These are phyloP conservation scores for Marronus borbonicus DNA, from an alignment of 2,888 invertebrate genomes.

Conservation along the genomic window DNA sequence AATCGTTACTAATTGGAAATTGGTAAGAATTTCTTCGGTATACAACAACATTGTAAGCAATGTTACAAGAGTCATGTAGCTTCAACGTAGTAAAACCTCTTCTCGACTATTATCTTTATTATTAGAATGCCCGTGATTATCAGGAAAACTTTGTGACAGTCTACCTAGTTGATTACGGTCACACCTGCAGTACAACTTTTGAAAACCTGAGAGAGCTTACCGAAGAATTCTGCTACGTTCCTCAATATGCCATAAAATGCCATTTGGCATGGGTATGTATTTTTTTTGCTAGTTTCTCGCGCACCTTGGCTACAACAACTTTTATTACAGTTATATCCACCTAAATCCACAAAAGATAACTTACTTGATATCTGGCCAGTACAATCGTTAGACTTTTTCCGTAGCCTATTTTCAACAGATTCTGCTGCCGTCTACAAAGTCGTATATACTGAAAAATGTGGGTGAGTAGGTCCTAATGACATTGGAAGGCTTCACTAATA, in stretches of 20 bases:
- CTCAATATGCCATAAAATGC: constrained; percentile 49
- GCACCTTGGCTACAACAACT: background rate
- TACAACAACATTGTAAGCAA: too few species aligned
- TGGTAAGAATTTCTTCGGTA: constrained; percentile 23
- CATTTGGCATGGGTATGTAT: constrained; percentile 45
- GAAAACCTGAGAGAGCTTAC: constrained; percentile 39
- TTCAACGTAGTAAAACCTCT: too few species aligned
- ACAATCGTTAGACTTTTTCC: constrained; percentile 26
- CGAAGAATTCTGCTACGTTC: constrained; percentile 33
- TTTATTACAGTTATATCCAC: constrained; percentile 42
- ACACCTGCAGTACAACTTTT: constrained; percentile 29
- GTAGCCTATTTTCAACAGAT: background rate
- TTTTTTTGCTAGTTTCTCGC: background rate
- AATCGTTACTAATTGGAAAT: constrained; percentile 44
- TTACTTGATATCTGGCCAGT: constrained; percentile 42
- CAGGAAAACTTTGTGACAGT: constrained; percentile 40
- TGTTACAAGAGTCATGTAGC: too few species aligned
- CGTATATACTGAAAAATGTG: constrained; percentile 36
- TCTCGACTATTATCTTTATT: background rate
- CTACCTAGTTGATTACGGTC: constrained; percentile 49
- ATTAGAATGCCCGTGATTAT: constrained; percentile 25
- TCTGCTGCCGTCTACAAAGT: constrained; percentile 20
- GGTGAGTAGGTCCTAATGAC: constrained; percentile 14
- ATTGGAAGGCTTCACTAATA: background rate
- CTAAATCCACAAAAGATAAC: constrained; percentile 24